Evolutionary conservation across 2,113 vertebrate genomes (phyloP), one percentile per base, ranked within the genome.

Genomic region (Oncorhynchus gorbuscha): DNA sequence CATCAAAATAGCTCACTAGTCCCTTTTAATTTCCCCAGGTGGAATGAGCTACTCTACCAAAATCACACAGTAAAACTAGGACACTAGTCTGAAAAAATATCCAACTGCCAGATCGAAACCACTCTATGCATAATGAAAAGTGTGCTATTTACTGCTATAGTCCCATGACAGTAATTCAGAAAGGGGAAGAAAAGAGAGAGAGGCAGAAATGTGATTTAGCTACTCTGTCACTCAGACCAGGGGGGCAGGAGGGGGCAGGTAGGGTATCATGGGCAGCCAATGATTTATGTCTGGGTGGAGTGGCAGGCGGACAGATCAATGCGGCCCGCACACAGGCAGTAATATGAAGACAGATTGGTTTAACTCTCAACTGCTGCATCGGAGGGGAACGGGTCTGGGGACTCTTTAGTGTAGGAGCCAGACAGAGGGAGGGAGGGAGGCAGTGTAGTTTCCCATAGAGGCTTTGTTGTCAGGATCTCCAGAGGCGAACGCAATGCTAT

Each of bases 261-360:
- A 88, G 80, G 79, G 85, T 79, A 86, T 88, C 76, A 74, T 91
- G 84, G 83, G 78, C 81, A 83, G 88, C 80, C 81, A 89, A 82
- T 78, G 83, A 91, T 88, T 88, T 83, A 80, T 66, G 77, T 76
- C 86, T 81, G 77, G 80, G 78, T 85, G 35, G 76, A 84, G 74
- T 85, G 91, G 89, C 78, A 0, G 83, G 75, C 80, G 70, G 91
- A 89, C 91, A 93, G 87, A 91, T 93, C 92, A 92, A 93, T 94
- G 92, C 90, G 72, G 83, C 77, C 69, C 62, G 77, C 78, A 79
- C 80, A 80, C 72, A 85, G 87, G 82, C 87, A 82, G 87, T 93
- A 88, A 92, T 86, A 92, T 79, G 89, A 92, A 94, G 93, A 95
- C 79, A 87, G 82, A 94, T 89, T 78, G 72, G 81, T 83, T 92